These are phyloP conservation scores for Sebastes fasciatus DNA, from an alignment of 2,113 vertebrate species.

Conservation along the genomic window DNA sequence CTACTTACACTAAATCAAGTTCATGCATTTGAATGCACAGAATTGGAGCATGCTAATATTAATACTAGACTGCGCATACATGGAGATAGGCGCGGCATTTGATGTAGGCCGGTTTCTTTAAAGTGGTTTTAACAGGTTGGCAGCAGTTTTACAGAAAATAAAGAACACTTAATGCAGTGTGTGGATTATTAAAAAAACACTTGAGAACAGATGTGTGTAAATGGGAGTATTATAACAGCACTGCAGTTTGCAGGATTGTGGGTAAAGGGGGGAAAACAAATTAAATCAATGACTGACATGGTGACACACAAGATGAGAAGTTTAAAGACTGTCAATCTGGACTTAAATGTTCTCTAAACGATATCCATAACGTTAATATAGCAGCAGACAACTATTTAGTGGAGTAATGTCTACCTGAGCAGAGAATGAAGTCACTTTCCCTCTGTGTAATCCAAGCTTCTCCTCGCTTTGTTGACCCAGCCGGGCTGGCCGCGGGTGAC, in stretches of 20 bases:
- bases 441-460: too few species aligned
- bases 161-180: conserved; percentile 1
- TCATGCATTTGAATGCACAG: conserved; percentile 28
- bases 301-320: too few species aligned
- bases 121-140: conserved; percentile 48
- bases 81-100: conserved; percentile 44
- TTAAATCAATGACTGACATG: too few species aligned
- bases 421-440: too few species aligned
- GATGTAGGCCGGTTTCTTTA: conserved; percentile 36
- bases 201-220: background rate
- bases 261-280: background rate
- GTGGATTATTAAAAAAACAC: conserved; percentile 31
- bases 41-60: conserved; percentile 40
- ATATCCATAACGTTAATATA: too few species aligned
- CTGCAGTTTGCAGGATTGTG: background rate
- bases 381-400: too few species aligned
- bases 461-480: too few species aligned
- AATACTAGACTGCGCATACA: conserved; percentile 12
- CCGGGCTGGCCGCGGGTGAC: too few species aligned
- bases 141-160: conserved; percentile 42
- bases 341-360: too few species aligned
- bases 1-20: conserved; percentile 63
- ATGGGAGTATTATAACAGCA: background rate
- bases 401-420: too few species aligned
- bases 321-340: too few species aligned